A percentile compares a stretch with the other conserved stretches of the same genome.
These are phyloP conservation scores for Xenus cinereus DNA, from an alignment of 2,113 vertebrate species.

Conservation along the genomic window DNA sequence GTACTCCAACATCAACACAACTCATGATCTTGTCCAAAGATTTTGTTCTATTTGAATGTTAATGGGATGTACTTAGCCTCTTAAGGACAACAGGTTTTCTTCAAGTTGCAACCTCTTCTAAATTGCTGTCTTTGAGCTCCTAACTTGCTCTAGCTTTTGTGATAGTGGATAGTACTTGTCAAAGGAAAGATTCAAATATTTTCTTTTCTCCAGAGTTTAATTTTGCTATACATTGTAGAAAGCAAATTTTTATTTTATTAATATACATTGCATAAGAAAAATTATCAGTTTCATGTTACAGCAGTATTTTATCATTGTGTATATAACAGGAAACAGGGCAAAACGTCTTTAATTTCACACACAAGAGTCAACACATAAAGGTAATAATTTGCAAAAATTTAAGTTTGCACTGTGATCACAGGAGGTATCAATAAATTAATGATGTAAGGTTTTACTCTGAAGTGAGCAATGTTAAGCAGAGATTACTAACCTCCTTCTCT, in stretches of 20 bases:
- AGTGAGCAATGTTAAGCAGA: background rate
- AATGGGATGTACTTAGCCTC: background rate
- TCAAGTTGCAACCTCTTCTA: background rate
- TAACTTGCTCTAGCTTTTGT: background rate
- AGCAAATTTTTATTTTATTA: background rate
- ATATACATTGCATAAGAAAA: background rate
- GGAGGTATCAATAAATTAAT: background rate
- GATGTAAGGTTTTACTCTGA: fast-evolving
- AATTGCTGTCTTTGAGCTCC: background rate
- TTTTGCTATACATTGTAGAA: background rate
- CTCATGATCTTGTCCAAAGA: background rate
- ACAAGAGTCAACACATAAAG: background rate
- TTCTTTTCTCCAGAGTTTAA: background rate
- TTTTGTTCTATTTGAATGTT: background rate
- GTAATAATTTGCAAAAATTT: background rate
- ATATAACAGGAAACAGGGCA: background rate
- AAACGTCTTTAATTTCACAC: background rate
- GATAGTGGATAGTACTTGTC: fast-evolving
- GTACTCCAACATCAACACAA: background rate
- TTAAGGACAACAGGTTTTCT: background rate
- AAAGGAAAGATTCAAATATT: background rate
- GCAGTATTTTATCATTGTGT: background rate
- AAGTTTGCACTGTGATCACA: background rate
- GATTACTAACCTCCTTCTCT: background rate
- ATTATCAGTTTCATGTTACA: background rate